Conservation (phyloP, 2,797 vertebrate genomes). For the Echeneis naucrates region DNA sequence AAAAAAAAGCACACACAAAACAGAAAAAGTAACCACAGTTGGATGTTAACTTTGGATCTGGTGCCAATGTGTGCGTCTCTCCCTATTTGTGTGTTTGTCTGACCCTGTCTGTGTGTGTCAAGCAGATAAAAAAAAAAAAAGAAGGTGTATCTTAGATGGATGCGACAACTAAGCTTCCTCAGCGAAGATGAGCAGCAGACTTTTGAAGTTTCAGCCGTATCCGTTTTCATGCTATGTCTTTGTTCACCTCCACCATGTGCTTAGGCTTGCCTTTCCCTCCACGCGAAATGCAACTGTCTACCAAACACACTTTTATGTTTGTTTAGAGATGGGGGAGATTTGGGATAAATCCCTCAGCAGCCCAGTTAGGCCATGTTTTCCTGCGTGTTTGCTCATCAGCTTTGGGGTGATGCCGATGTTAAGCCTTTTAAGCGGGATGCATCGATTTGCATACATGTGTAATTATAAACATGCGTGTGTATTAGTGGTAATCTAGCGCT, state of each 20-base stretch:
- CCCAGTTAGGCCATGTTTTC: conserved; percentile 51
- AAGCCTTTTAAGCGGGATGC: conserved; percentile 16
- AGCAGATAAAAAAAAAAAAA: conserved; percentile 70
- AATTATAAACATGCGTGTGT: not conserved
- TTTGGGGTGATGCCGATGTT: conserved; percentile 53
- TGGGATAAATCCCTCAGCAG: conserved; percentile 79
- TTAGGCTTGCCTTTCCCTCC: conserved; percentile 78
- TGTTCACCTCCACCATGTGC: conserved; percentile 77
- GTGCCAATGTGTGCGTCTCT: conserved; percentile 38
- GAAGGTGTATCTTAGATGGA: conserved; percentile 79
- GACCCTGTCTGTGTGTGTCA: conserved; percentile 28
- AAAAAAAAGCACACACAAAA: too few relatives aligned
- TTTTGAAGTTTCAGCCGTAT: conserved; percentile 82
- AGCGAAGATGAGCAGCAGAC: conserved; percentile 67
- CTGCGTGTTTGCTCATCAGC: conserved; percentile 44
- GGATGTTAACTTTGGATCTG: conserved; percentile 43
- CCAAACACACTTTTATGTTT: conserved; percentile 83
- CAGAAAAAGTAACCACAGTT: conserved; percentile 55
- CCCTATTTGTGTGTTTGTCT: conserved; percentile 20
- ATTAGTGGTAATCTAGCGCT: not conserved
- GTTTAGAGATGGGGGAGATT: conserved; percentile 84
- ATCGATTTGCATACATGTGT: not conserved
- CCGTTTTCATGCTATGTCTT: conserved; percentile 78
- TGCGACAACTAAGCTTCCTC: conserved; percentile 75
- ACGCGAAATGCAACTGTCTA: conserved; percentile 77